Base-by-base conservation (phyloP, 2,113 vertebrate genomes). In the Lethenteron camtschaticum region DNA sequence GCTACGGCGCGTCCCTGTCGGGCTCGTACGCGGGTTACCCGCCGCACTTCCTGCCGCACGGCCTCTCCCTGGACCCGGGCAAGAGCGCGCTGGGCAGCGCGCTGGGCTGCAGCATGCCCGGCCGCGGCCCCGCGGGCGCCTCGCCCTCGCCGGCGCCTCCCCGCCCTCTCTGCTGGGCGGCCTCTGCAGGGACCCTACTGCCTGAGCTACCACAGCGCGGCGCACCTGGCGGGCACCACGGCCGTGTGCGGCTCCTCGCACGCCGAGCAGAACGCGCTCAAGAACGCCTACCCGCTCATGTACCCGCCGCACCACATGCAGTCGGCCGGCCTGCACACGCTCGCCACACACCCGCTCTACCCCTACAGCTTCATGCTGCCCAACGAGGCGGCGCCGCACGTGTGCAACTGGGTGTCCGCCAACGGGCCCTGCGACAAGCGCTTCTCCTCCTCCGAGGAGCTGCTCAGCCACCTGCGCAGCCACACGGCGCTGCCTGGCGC, bases 401-500 rank as follows among this genome's bases (percentile, higher is more conserved):
- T 88, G 75, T 97, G 90, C 78, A 95, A 92, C 82, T 94, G 89
- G 86, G 89, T 96, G 75, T 95, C 90, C 11, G 87, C 86, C 20
- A 90, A 87, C 73, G 90, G 90, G 81, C 88, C 90, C 14, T 96
- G 90, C 72, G 92, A 96, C 79, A 96, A 96, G 81, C 89, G 90
- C 76, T 96, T 96, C 70, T 85, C 88, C 69, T 85, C 84, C 73
- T 95, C n/a, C 1, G 94, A 97, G 80, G 92, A 96, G 80, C 87
- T 96, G 56, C 86, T 96, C 73, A 78, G 83, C 78, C 89, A 95
- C 80, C 79, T 96, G 82, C 83, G 90, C 87, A 95, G 89, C 81
- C 92, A 96, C 76, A 94, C 90, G 72, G 87, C 92, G 74, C 90
- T 95, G 75, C 85, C 86, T 2, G 86, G 89, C 71, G 83, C 87